Evolutionary conservation across 1,140 invertebrate genomes (phyloP), one percentile per base, ranked within the genome.

Genomic region (Oreohelix idahoensis): DNA sequence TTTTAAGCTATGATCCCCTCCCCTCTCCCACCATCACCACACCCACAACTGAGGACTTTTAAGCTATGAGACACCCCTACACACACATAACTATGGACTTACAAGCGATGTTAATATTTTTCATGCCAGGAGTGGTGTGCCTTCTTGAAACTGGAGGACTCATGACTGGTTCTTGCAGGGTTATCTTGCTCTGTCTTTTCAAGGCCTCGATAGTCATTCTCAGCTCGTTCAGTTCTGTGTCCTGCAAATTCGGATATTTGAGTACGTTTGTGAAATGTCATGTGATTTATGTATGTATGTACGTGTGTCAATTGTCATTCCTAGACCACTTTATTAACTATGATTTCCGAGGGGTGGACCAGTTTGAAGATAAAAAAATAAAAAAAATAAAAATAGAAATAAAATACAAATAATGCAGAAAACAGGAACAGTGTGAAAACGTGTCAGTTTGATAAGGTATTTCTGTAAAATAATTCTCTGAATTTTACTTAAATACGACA

Each of bases 121-220:
- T 89, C 89, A 90, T 89, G 78, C 87, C 90, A 51, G 88, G 89
- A 10, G 90, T 89, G 8, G 88, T 90, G 83, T 91, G 90, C 11
- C 89, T 85, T 20, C 90, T 86, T 17, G 85, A 85, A 42, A 83
- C 78, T 38, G 86, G 82, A 5, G 87, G 87, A 73, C 86, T 89
- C 66, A 88, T 84, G 17, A 86, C 78, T 11, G 87, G 86, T 29
- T 91, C 89, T 15, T 87, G 86, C 29, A 90, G 87, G 36, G 83
- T 89, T 36, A 91, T 81, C 26, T 89, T 89, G 83, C 97, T 97
- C 92, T 98, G 97, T 88, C 98, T 96, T 84, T 97, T 94, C 77
- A 99, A 93, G 78, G 96, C 93, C 89, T 99, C 97, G 86, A 99
- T 98, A 0, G 97, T 98, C 88, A 96, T 95, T 38, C 97, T 94